Evolutionary conservation across 2,888 invertebrate species (phyloP).

Genomic region (Ernsta delagoae): DNA sequence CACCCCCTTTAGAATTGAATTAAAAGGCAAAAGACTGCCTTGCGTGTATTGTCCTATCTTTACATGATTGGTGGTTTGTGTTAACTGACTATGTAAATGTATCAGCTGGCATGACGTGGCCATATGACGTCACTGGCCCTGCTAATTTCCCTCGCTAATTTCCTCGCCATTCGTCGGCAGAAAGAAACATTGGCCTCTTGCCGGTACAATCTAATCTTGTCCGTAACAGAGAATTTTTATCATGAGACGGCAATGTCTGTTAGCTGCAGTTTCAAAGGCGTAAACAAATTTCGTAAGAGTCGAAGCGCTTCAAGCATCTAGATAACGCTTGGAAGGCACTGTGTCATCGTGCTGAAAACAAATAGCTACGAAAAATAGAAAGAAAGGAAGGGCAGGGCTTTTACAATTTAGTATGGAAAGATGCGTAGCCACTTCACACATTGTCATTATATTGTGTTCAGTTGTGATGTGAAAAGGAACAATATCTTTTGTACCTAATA

Average conservation of each 20-base stretch:
- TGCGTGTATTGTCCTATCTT: too few relatives aligned
- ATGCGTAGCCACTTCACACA: too few relatives aligned
- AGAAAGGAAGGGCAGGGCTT: background rate
- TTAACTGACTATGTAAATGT: too few relatives aligned
- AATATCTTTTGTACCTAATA: too few relatives aligned
- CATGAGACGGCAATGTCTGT: conserved; percentile 1
- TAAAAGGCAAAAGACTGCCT: too few relatives aligned
- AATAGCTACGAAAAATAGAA: background rate
- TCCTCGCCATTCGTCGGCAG: background rate
- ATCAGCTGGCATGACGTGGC: too few relatives aligned
- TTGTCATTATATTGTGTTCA: too few relatives aligned
- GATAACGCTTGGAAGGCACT: conserved; percentile 15
- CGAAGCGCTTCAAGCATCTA: conserved; percentile 8
- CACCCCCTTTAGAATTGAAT: too few relatives aligned
- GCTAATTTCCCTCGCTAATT: background rate
- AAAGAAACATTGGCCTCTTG: too few relatives aligned
- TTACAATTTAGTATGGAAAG: background rate
- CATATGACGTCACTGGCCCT: too few relatives aligned
- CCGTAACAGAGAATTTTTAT: background rate
- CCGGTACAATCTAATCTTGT: background rate
- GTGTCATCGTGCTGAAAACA: conserved; percentile 11
- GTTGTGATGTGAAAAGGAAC: too few relatives aligned
- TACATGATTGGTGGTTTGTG: too few relatives aligned
- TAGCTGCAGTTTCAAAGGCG: background rate
- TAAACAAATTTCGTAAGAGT: conserved; percentile 15